phyloP scores from a whole-genome alignment of 1,140 invertebrate genomes.

The Drosophila obscura region DNA sequence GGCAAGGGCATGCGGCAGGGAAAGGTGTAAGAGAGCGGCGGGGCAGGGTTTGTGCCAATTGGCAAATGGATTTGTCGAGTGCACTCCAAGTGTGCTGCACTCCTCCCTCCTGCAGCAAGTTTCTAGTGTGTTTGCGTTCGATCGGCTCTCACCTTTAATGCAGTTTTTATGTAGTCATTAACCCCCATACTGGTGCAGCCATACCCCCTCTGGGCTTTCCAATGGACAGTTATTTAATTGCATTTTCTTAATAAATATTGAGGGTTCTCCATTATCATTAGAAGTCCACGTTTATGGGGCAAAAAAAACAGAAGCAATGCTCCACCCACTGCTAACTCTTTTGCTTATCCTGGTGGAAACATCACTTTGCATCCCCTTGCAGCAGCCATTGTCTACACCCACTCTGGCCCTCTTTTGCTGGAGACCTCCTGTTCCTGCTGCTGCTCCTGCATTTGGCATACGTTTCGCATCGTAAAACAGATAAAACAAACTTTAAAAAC shows the following conservation, averaged over 20 bases:
- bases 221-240: constrained; percentile 46
- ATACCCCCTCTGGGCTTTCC: no score
- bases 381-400: no score
- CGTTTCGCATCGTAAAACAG: constrained; percentile 25
- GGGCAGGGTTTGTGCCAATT: constrained; percentile 13
- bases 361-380: no score
- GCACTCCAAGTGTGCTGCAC: constrained; percentile 17
- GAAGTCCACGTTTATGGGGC: no score
- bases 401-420: no score
- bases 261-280: constrained; percentile 11
- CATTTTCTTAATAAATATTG: constrained; percentile 41
- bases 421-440: not conserved
- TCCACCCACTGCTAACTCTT: no score
- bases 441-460: not conserved
- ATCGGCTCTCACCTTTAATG: constrained; percentile 32
- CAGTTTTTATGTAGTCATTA: constrained; percentile 27
- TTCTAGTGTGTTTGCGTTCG: constrained; percentile 22
- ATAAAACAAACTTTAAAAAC: constrained; percentile 59
- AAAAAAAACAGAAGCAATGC: not conserved
- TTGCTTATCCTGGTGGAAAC: no score
- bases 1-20: not conserved
- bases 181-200: not conserved
- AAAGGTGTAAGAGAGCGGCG: no score
- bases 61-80: constrained; percentile 49
- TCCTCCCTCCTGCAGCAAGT: not conserved